Percentiles rank a stretch among this genome's conserved stretches.
Evolutionary conservation across 2,797 vertebrate species (phyloP).

Genomic region (Acanthis flammea): DNA sequence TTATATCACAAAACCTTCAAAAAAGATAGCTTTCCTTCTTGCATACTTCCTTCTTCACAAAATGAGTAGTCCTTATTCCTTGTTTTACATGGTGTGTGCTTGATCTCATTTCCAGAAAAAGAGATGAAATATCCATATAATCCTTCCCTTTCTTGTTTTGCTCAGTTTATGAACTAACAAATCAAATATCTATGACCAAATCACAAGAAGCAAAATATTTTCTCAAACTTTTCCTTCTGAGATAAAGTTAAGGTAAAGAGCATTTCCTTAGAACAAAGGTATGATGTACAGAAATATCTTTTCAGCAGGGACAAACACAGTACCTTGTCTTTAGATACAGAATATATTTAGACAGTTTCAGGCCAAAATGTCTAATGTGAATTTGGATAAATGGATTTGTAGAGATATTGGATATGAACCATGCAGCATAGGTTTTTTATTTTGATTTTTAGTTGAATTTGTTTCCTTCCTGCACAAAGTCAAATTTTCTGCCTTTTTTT

Average conservation of each 20-base stretch:
- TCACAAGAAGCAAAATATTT: neutral
- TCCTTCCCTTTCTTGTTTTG: neutral
- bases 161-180: neutral
- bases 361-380: conserved; percentile 22
- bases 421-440: neutral
- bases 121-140: neutral
- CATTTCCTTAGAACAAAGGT: neutral
- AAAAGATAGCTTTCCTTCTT: neutral
- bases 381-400: neutral
- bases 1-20: neutral
- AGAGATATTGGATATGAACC: neutral
- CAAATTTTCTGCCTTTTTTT: neutral
- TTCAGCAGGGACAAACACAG: neutral
- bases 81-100: neutral
- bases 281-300: neutral
- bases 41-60: neutral
- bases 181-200: neutral
- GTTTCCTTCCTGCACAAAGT: neutral
- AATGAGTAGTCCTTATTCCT: neutral
- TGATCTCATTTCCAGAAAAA: neutral
- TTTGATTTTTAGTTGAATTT: neutral
- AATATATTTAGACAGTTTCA: conserved; percentile 46
- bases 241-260: neutral
- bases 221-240: neutral
- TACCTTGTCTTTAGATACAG: neutral